Base-by-base conservation (phyloP, 2,113 vertebrate genomes). In the Acinonyx jubatus region DNA sequence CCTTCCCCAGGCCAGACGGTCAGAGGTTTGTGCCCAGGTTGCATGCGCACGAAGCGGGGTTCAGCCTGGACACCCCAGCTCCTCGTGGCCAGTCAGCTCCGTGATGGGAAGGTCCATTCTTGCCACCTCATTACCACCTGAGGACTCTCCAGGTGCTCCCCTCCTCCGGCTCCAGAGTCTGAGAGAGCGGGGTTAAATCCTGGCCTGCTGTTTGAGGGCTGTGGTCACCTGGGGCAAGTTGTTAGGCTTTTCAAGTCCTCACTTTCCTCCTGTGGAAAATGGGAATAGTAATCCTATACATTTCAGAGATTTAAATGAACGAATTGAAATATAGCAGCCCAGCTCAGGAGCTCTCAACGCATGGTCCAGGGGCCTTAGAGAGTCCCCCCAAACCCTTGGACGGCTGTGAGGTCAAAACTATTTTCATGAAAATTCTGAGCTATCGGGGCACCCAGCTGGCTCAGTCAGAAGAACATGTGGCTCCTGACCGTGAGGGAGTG, bases 221-320 rank as follows among this genome's bases (percentile, higher is more conserved):
- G 14, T 38, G 8, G 61, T 61, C 15, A 55, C 41, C 55, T 8
- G 23, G 38, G 85, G 18, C 81, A 84, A 78, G 38, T 7, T 61
- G 25, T 45, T 69, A 83, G 65, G 63, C 13, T 15, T 97, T 91
- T 90, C 65, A 11, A 11, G 15, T 19, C 57, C 63, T 94, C 79
- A 57, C 29, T 81, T 92, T 91, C 36, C 68, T 91, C 36, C 55
- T 10, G 65, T 95, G 16, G 63, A 91, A 87, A 88, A 73, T 29
- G 52, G 21, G 27, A 92, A 78, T 11, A 36, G 41, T 52, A 36
- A 76, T 11, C 36, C 27, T 33, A 48, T 6, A 4, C 38, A 80
- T 92, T 83, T 82, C 45, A 52, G 36, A 96, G 45, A 41, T 85
- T 15, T 33, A 57, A 83, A 48, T 15, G 61, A 68, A 23, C 45